Evolutionary conservation across 2,113 vertebrate genomes (phyloP), one percentile per base, ranked within the genome.

Genomic region (Oceanodroma tethys): DNA sequence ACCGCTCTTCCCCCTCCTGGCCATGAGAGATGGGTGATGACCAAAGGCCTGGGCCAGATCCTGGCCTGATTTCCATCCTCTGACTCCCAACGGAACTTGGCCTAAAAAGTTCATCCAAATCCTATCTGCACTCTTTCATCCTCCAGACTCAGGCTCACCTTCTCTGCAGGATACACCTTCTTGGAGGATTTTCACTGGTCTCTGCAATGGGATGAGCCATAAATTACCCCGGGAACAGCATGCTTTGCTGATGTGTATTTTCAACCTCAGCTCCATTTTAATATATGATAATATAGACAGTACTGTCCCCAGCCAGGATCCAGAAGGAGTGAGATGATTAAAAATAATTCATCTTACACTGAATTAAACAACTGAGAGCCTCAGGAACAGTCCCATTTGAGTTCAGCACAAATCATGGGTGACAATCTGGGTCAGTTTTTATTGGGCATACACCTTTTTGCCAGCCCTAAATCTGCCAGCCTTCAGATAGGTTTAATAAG

Each of bases 341-440:
- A 96, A 97, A 97, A 96, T 96, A 97, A 96, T 95, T 95, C 89
- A 95, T 97, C 89, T 95, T 97, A 93, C 48, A 86, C 48, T 90
- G 91, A 96, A 94, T 95, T 94, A 95, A 97, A 96, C 81, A 95
- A 94, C 91, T 53, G 76, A 89, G 73, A 89, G 53, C 94, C 76
- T 91, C 66, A 82, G 91, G 81, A 97, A 90, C 0, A 3, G 86
- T 97, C 94, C 89, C 89, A 91, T 73, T 93, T 94, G 93, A 91
- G 94, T 88, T 94, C 70, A 47, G 40, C 75, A 85, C 96, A 96
- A 97, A 96, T 95, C 90, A 95, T 4, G 45, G 86, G 93, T 95
- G 96, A 97, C 94, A 97, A 95, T 95, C 96, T 95, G 95, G 95
- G 89, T 97, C 96, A 96, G 83, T 80, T 95, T 97, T 96, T 97